These are phyloP conservation scores for Rhineura floridana DNA, from an alignment of 2,113 vertebrate species.

Conservation along the genomic window DNA sequence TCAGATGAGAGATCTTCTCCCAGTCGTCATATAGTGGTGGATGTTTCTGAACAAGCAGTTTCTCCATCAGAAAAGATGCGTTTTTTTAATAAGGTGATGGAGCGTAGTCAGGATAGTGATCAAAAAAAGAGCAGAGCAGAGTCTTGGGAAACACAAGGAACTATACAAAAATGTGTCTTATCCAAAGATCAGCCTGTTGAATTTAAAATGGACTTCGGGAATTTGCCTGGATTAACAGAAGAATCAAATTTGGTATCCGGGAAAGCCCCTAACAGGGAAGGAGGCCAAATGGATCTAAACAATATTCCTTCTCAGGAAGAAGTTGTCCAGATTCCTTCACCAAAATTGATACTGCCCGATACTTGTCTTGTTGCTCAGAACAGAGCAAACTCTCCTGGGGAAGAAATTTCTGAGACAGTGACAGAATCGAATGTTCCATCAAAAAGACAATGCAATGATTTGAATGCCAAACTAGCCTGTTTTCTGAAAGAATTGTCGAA, in stretches of 20 bases:
- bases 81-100: constrained; percentile 23
- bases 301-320: constrained; percentile 14
- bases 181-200: constrained; percentile 24
- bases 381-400: background rate
- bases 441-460: constrained; percentile 9
- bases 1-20: constrained; percentile 4
- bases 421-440: constrained; percentile 40
- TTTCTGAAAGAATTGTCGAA: constrained; percentile 35
- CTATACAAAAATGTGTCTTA: background rate
- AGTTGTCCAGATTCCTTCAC: background rate
- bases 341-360: background rate
- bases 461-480: constrained; percentile 35
- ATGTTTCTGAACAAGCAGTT: constrained; percentile 3
- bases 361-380: background rate
- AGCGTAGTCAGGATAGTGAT: background rate
- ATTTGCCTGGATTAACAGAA: constrained; percentile 11
- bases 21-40: constrained; percentile 32
- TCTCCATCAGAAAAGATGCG: constrained; percentile 4
- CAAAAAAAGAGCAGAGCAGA: background rate
- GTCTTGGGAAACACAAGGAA: constrained; percentile 28
- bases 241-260: background rate
- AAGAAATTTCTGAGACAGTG: constrained; percentile 56
- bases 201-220: constrained; percentile 13
- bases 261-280: background rate
- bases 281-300: background rate